These are phyloP conservation scores for Amphipoea oculea DNA, from an alignment of 2,888 invertebrate species.

Conservation along the genomic window DNA sequence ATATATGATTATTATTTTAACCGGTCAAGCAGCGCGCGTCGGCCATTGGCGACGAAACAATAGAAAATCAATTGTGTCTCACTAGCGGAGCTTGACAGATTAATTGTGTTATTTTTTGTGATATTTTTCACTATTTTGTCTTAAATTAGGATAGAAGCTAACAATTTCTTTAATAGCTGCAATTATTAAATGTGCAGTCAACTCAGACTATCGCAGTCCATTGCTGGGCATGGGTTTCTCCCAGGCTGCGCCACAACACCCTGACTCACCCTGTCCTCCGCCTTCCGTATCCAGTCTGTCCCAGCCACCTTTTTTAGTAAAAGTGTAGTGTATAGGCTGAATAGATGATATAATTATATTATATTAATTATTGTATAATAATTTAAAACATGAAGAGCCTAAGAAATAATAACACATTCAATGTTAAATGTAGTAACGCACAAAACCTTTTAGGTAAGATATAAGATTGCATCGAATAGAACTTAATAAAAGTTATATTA, in stretches of 20 bases:
- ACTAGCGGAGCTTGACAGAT: neutral
- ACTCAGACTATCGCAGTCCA: no score
- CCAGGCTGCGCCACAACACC: no score
- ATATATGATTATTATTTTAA: neutral
- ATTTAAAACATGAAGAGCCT: slow-evolving; percentile 38
- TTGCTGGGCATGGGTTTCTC: no score
- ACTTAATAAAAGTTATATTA: slow-evolving; percentile 45
- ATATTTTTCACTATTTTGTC: slow-evolving; percentile 5
- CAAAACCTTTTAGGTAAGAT: slow-evolving; percentile 31
- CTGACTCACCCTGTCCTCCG: no score
- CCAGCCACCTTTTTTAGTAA: neutral
- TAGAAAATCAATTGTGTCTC: no score
- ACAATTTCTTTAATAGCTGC: neutral
- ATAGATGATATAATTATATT: slow-evolving; percentile 8
- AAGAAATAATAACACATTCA: slow-evolving; percentile 27
- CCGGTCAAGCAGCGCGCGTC: no score
- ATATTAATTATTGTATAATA: slow-evolving; percentile 9
- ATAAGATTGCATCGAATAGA: slow-evolving; percentile 47
- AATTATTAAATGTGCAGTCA: neutral
- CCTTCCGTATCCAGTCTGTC: no score
- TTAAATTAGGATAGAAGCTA: slow-evolving; percentile 2
- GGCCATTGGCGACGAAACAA: no score
- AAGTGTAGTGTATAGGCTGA: slow-evolving; percentile 8
- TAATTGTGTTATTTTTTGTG: neutral
- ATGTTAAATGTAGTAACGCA: slow-evolving; percentile 50